These are phyloP conservation scores for Halcyon chelicuti DNA, from an alignment of 2,797 vertebrate species.

Conservation along the genomic window DNA sequence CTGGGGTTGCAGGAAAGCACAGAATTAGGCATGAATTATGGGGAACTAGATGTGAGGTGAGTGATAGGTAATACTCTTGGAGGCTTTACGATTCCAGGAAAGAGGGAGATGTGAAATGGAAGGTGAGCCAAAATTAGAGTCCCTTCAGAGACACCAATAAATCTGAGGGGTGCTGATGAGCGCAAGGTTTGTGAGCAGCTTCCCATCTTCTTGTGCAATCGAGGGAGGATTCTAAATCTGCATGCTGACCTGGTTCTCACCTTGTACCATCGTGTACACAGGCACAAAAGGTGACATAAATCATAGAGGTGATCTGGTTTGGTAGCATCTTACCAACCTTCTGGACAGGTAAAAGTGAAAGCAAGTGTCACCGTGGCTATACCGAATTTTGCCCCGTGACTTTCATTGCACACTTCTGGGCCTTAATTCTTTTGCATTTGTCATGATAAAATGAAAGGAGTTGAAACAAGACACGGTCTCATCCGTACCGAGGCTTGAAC, in stretches of 20 bases:
- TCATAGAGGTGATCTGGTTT: background rate
- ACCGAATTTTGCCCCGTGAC: background rate
- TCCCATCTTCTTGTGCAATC: background rate
- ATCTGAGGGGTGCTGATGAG: constrained; percentile 13
- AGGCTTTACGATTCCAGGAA: constrained; percentile 40
- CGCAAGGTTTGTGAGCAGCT: background rate
- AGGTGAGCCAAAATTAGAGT: constrained; percentile 6
- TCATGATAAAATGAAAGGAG: background rate
- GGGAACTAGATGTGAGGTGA: background rate
- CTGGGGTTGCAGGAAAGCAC: background rate
- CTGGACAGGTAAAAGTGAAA: background rate
- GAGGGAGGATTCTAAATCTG: background rate
- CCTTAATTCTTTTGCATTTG: background rate
- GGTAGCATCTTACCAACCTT: background rate
- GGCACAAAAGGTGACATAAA: background rate
- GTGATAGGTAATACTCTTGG: constrained; percentile 21
- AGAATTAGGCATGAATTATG: background rate
- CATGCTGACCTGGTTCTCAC: background rate
- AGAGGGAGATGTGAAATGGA: background rate
- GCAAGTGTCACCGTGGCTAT: background rate
- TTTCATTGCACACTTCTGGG: background rate
- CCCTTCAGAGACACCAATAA: constrained; percentile 18
- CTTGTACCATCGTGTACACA: background rate
- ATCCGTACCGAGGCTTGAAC: background rate
- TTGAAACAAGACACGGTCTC: background rate